Evolutionary conservation across 2,888 invertebrate species (phyloP).

Genomic region (Azorinus chamasolen): DNA sequence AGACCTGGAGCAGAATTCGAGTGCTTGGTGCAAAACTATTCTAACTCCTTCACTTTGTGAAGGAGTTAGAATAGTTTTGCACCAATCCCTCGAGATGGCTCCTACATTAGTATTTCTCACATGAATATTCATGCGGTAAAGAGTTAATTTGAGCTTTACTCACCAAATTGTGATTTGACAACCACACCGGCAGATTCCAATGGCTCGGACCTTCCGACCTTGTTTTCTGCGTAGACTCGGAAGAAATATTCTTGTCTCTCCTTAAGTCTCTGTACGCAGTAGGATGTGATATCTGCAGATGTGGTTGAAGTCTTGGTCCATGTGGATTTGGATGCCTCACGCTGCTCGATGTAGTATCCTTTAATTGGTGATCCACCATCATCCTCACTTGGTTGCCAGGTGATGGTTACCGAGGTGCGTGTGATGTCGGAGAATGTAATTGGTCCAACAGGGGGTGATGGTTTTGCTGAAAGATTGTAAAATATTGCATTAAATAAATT

Average conservation of each 20-base stretch:
- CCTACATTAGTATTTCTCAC: too few relatives aligned
- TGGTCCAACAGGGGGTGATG: slow-evolving; percentile 80
- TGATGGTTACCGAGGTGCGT: slow-evolving; percentile 77
- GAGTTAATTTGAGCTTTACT: slow-evolving; percentile 38
- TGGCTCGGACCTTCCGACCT: slow-evolving; percentile 80
- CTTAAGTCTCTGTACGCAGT: slow-evolving; percentile 81
- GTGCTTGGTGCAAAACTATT: too few relatives aligned
- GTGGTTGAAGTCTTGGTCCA: slow-evolving; percentile 94
- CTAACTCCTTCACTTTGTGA: too few relatives aligned
- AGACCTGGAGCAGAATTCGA: too few relatives aligned
- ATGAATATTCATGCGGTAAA: too few relatives aligned
- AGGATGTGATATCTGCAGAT: slow-evolving; percentile 88
- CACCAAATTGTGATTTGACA: slow-evolving; percentile 81
- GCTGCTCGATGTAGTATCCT: slow-evolving; percentile 83
- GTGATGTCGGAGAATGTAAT: slow-evolving; percentile 80
- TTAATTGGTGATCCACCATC: slow-evolving; percentile 93
- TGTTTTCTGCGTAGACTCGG: slow-evolving; percentile 84
- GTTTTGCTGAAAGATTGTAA: slow-evolving; percentile 66
- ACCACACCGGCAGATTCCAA: slow-evolving; percentile 77
- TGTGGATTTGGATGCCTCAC: slow-evolving; percentile 87
- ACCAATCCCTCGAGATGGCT: too few relatives aligned
- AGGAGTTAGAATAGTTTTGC: too few relatives aligned
- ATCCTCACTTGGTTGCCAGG: slow-evolving; percentile 91
- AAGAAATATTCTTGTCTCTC: slow-evolving; percentile 87
- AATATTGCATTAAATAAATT: too few relatives aligned